Conservation (phyloP, 2,797 vertebrate genomes). For the Phoxinus dragarum region DNA sequence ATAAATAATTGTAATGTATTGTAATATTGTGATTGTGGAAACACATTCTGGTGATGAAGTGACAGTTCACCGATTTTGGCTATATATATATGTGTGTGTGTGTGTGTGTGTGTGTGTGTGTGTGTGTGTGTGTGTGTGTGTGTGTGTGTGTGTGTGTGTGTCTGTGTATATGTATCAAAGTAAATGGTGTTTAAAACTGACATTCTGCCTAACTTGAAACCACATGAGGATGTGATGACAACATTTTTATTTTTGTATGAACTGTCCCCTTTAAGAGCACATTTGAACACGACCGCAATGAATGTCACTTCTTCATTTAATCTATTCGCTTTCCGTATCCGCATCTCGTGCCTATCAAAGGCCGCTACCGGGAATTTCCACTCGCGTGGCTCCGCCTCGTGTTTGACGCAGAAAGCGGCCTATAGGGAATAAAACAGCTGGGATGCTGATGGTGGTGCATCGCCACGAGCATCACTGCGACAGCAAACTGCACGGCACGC, state of each 20-base stretch:
- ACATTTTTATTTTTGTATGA: not conserved
- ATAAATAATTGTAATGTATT: not conserved
- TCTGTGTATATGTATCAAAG: not conserved
- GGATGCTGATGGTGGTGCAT: slow-evolving; percentile 72
- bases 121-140: too few relatives aligned
- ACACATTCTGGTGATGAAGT: too few relatives aligned
- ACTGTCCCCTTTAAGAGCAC: not conserved
- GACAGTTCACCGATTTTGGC: too few relatives aligned
- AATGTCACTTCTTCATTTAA: not conserved
- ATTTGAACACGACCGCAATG: not conserved
- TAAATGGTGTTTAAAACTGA: not conserved
- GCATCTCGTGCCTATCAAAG: slow-evolving; percentile 70
- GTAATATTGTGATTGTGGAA: too few relatives aligned
- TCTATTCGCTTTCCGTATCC: slow-evolving; percentile 26
- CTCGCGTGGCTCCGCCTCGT: slow-evolving; percentile 72
- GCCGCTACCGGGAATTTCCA: slow-evolving; percentile 80
- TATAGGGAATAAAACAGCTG: slow-evolving; percentile 67
- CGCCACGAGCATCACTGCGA: slow-evolving; percentile 58
- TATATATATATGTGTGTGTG: too few relatives aligned
- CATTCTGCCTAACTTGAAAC: not conserved
- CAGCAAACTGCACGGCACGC: not conserved
- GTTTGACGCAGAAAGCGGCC: slow-evolving; percentile 77
- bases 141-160: too few relatives aligned
- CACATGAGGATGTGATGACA: not conserved
- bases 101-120: too few relatives aligned